Percentiles rank a stretch among this genome's conserved stretches.
Conservation (phyloP, 2,113 vertebrate species). For the Smithornis capensis region DNA sequence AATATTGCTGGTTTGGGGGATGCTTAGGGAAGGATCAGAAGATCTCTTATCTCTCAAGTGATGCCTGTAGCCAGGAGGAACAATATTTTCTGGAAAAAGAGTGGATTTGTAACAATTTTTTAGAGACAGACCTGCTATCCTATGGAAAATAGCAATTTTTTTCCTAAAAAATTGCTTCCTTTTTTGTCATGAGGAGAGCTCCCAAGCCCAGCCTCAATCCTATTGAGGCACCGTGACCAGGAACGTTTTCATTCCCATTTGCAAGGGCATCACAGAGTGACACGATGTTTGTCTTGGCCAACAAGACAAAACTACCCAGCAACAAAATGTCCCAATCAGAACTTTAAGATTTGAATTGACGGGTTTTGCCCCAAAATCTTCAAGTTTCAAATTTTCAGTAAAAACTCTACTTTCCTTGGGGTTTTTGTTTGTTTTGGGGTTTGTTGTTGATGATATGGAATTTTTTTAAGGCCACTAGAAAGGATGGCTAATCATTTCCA, state of each 20-base stretch:
- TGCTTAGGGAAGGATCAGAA: not conserved
- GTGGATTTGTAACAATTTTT: not conserved
- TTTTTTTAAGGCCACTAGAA: not conserved
- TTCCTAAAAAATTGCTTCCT: not conserved
- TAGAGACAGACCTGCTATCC: not conserved
- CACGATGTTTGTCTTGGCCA: accelerated
- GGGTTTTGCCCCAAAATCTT: not conserved
- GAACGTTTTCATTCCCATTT: not conserved
- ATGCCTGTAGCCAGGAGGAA: not conserved
- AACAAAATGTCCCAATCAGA: not conserved
- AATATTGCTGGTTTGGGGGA: not conserved
- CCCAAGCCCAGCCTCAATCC: not conserved
- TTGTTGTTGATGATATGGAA: not conserved
- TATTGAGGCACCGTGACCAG: not conserved
- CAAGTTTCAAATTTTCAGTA: not conserved
- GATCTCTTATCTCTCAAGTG: not conserved
- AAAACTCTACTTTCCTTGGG: not conserved
- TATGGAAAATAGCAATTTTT: not conserved
- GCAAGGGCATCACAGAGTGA: accelerated
- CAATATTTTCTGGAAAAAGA: not conserved
- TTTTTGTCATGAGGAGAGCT: not conserved
- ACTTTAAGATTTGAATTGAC: not conserved
- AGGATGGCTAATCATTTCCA: not conserved
- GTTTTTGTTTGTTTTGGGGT: not conserved
- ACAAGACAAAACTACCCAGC: not conserved